phyloP scores from a whole-genome alignment of 2,888 invertebrate genomes.

The Folsomia candida region DNA sequence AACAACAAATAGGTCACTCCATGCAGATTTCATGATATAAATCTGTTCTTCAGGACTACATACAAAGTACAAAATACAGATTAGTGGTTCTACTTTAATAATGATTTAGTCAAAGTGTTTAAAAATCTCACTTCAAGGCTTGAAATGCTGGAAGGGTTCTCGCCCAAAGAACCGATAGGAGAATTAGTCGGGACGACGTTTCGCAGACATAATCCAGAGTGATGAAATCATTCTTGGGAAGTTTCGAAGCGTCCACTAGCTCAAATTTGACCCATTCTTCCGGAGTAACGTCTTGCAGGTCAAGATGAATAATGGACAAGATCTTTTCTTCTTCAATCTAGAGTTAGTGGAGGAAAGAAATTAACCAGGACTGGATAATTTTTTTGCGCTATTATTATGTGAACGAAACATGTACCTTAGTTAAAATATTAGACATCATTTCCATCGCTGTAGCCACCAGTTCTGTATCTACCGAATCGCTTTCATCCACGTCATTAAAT shows the following conservation, averaged over 20 bases:
- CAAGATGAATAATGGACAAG: no score
- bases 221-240: slow-evolving; percentile 71
- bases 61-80: not conserved
- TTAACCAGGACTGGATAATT: no score
- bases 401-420: slow-evolving; percentile 51
- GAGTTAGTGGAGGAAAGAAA: no score
- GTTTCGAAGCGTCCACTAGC: slow-evolving; percentile 65
- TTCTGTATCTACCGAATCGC: slow-evolving; percentile 46
- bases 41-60: slow-evolving; percentile 46
- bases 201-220: slow-evolving; percentile 94
- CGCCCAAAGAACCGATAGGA: slow-evolving; percentile 87
- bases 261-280: slow-evolving; percentile 71
- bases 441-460: slow-evolving; percentile 72
- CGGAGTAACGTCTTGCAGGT: slow-evolving; percentile 58
- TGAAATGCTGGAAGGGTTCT: slow-evolving; percentile 79
- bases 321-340: slow-evolving; percentile 48
- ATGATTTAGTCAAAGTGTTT: not conserved
- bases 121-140: slow-evolving; percentile 64
- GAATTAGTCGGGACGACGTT: slow-evolving; percentile 86
- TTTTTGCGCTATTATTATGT: no score
- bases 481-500: slow-evolving; percentile 48
- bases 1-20: slow-evolving; percentile 48
- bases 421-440: slow-evolving; percentile 63
- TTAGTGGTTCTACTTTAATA: not conserved
- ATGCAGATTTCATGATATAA: slow-evolving; percentile 36